phyloP scores from a whole-genome alignment of 2,113 vertebrate genomes.

The Odocoileus hemionus region DNA sequence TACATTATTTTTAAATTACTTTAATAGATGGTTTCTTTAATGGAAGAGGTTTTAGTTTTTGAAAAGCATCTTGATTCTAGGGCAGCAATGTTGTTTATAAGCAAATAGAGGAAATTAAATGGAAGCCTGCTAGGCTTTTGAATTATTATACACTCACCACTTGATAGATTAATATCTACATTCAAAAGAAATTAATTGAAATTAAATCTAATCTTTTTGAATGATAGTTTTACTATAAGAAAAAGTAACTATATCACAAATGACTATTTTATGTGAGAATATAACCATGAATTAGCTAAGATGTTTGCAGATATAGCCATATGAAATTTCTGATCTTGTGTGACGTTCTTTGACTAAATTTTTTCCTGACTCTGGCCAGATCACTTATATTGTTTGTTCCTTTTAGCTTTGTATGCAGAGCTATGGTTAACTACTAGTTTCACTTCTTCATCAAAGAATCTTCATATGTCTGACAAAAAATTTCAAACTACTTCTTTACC shows the following conservation, averaged over 20 bases:
- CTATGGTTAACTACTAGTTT: background rate
- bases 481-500: background rate
- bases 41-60: conserved; percentile 56
- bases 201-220: conserved; percentile 37
- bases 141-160: background rate
- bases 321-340: background rate
- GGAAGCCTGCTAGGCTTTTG: conserved; percentile 29
- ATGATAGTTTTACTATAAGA: conserved; percentile 26
- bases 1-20: conserved; percentile 66
- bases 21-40: conserved; percentile 55
- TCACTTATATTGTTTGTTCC: background rate
- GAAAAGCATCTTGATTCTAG: conserved; percentile 48
- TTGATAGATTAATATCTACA: conserved; percentile 29
- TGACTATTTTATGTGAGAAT: background rate
- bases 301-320: background rate
- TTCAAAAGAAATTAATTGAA: conserved; percentile 57
- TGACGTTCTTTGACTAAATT: background rate
- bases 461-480: background rate
- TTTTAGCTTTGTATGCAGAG: background rate
- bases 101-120: conserved; percentile 50
- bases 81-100: conserved; percentile 52
- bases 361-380: background rate
- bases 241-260: background rate
- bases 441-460: background rate
- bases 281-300: background rate